Evolutionary conservation across 2,888 invertebrate genomes (phyloP), one percentile per base, ranked within the genome.

Genomic region (Mesorhabditis spiculigera): DNA sequence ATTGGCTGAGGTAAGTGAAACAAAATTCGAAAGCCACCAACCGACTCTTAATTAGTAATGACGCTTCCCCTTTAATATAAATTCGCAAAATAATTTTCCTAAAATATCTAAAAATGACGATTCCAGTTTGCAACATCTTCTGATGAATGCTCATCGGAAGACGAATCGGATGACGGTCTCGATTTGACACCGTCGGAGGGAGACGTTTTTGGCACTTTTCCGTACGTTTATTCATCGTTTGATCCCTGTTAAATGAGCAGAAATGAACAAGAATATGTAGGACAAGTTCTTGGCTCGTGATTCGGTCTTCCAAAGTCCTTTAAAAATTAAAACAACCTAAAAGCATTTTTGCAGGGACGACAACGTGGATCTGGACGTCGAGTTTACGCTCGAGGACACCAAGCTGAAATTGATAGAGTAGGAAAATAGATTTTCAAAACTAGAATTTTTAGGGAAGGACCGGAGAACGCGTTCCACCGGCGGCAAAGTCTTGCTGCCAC

Each of bases 321-420:
- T 28, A 1, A 28, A 3, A 28, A n/a, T n/a, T 28, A 28, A 28
- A 28, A 28, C 1, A 1, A 28, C 28, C 28, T 28, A 28, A 28
- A 28, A 28, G 1, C 3, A 2, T 1, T n/a, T 50, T 71, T 75
- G 65, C 70, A 73, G 71, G 5, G 75, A 80, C 41, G 77, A 78
- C 50, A 77, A 81, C 16, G 72, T 82, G 50, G 81, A 80, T 63
- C 72, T 84, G 58, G 85, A 85, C 68, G 84, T 82, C 5, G 80
- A 80, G 0, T 85, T 85, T 68, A 81, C 85, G 63, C 73, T 85
- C 41, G 85, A 85, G 69, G 83, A 85, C 71, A 77, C 77, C 5
- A 80, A 80, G 63, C 68, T 85, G 65, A 85, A 85, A 68, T 71
- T 85, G 43, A 80, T 85, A 61, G 79, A 79, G 78, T 81, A 62